Base-by-base conservation (phyloP, 1,140 invertebrate species). In the Anagrus nilaparvatae region DNA sequence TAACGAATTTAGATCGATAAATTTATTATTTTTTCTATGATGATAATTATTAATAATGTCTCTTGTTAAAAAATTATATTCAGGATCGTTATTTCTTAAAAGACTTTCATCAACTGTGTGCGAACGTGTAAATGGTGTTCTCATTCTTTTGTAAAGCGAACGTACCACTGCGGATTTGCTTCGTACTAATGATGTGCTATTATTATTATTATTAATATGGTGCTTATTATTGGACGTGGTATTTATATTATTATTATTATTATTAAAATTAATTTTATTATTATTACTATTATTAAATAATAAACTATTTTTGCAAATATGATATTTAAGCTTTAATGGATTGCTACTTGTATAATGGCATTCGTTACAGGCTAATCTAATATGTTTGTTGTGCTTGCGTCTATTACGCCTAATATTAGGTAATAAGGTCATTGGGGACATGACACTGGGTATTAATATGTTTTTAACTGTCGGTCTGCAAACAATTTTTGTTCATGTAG, bases 391-490 rank as follows among this genome's bases (percentile, higher is more conserved):
- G 63, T 69, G 66, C 61, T 58, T 67, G 58, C 65, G 63, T 63
- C 66, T 69, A 69, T 54, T 58, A 63, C 65, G 66, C 60, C 63
- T 69, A n/a, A n/a, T n/a, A n/a, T n/a, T n/a, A 69, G 53, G 54
- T 63, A 61, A 56, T 55, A 47, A 46, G 56, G 60, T 58, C 49
- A 61, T 58, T 51, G 62, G 64, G 60, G 58, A 67, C 60, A 62
- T 61, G 66, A 65, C 63, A 65, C 62, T 61, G 61, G 65, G 65
- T 65, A 66, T 64, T 58, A 61, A 64, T 58, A 67, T 61, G 63
- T 62, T 69, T 65, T 67, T 67, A 67, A 69, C 60, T 66, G 64
- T 66, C 61, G 64, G 64, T 67, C 65, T 69, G 65, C 48, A 67
- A 69, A 69, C 59, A 69, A 67, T 65, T 64, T 64, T 63, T 30